phyloP scores from a whole-genome alignment of 2,797 vertebrate species.

The Brachyrhaphis roseni region DNA sequence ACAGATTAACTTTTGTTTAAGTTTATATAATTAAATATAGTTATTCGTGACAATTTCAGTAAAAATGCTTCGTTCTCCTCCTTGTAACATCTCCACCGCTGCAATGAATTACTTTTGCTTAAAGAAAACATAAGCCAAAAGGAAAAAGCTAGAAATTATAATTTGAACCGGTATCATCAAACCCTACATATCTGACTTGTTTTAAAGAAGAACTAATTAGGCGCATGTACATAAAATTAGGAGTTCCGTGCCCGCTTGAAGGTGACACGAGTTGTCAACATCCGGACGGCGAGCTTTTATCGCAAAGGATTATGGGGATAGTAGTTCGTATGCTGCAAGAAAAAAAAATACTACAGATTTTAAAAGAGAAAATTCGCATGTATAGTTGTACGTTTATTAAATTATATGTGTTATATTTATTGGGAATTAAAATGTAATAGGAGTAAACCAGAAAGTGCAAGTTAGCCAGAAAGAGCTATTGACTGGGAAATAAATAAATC shows the following conservation, averaged over 20 bases:
- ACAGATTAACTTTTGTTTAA: neutral
- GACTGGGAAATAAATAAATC: neutral
- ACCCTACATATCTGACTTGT: neutral
- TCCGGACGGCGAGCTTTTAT: constrained; percentile 58
- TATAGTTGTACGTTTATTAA: neutral
- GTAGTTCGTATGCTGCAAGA: constrained; percentile 37
- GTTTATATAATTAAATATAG: neutral
- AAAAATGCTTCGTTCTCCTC: neutral
- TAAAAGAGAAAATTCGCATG: neutral
- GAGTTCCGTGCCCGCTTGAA: constrained; percentile 27
- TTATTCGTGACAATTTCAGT: fast-evolving
- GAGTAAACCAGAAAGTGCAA: neutral
- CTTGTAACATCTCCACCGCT: neutral
- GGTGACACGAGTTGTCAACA: constrained; percentile 67
- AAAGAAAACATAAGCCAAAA: too few species aligned
- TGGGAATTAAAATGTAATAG: neutral
- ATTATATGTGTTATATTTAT: neutral
- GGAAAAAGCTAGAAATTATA: fast-evolving
- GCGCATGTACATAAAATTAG: fast-evolving
- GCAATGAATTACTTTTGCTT: neutral
- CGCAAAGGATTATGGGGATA: constrained; percentile 63
- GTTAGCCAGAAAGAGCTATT: neutral
- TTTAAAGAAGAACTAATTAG: neutral
- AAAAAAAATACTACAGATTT: neutral
- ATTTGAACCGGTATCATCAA: neutral